Evolutionary conservation across 2,888 invertebrate species (phyloP), one percentile per base, ranked within the genome.

Genomic region (Antheraea assamensis): DNA sequence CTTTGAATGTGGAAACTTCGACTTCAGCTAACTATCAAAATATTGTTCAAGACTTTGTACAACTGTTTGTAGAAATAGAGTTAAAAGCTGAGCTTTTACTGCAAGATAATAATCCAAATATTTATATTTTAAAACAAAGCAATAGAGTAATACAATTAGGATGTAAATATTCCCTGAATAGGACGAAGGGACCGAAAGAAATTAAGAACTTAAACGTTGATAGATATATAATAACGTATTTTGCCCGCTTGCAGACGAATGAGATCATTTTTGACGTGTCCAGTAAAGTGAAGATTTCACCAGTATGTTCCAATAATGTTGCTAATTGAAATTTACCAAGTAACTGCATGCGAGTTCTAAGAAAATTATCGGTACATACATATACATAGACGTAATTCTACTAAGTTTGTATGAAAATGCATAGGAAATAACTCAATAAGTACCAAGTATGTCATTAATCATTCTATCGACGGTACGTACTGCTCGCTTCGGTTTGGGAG

Each of bases 1-100:
- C 30, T 64, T 58, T 27, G 27, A 24, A 58, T n/a, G 21, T 49
- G 35, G 52, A 55, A 72, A 72, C 58, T 52, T 55, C 8, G 61
- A 19, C 35, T 68, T 21, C 27, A 61, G 58, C 27, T 55, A 70
- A 70, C 73, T 73, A 73, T 70, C 70, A 73, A 61, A 73, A 58
- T 52, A 49, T 52, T 58, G 70, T 73, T 73, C 30, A 58, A 70
- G 30, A 73, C 35, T 70, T 70, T 58, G 27, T 70, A 1, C 13
- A 42, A 73, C 27, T 64, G 70, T 61, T 73, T 70, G 73, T 66
- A n/a, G 19, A 17, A 35, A 68, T 31, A 58, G 21, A 58, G n/a
- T 42, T 7, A 42, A 42, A 70, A 68, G 70, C 35, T 58, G 27
- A 19, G 42, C 19, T 27, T 27, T 17, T 30, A 61, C 61, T 47